Base-by-base conservation (phyloP, 2,888 invertebrate species). In the Augiades crinisus region DNA sequence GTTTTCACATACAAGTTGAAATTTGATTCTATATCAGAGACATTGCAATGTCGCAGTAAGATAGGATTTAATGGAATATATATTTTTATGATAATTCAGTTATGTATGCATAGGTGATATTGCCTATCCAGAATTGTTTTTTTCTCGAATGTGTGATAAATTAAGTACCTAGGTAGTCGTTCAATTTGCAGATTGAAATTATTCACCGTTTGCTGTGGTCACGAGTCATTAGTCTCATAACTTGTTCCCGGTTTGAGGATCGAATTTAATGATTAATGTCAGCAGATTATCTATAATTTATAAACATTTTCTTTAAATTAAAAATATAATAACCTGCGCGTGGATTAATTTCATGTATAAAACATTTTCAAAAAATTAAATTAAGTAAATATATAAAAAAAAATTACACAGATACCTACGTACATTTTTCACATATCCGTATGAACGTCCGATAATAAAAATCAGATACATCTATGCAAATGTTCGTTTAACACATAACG, bases 391-490 rank as follows among this genome's bases (percentile, higher is more conserved):
- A 47, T 47, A 30, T 13, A 5, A 2, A 47, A 40, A 5, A 2
- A 47, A 40, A 33, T 24, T 12, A 24, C 12, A 41, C n/a, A n/a
- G n/a, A n/a, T n/a, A n/a, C n/a, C n/a, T 50, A 54, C 65, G 53
- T 63, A 66, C 63, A 65, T 66, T 55, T 55, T 61, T 59, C 53
- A 60, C 59, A 59, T 57, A 58, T 59, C 59, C 60, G n/a, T n/a
- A n/a, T 41, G 33, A 30, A 36, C 46, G 44, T 47, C 44, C 46
- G 41, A 49, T 37, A 34, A 41, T 43, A 36, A 38, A 50, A 46
- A 38, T 50, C 12, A 34, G 54, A 49, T 52, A 27, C 52, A 53
- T 56, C 53, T 51, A 56, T 53, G 24, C 34, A 36, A 36, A 10
- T 36, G n/a, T 41, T 41, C 27, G 24, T 38, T 51, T 8, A n/a